Conservation (phyloP, 1,140 invertebrate species). For the Stegodyphus dumicola region DNA sequence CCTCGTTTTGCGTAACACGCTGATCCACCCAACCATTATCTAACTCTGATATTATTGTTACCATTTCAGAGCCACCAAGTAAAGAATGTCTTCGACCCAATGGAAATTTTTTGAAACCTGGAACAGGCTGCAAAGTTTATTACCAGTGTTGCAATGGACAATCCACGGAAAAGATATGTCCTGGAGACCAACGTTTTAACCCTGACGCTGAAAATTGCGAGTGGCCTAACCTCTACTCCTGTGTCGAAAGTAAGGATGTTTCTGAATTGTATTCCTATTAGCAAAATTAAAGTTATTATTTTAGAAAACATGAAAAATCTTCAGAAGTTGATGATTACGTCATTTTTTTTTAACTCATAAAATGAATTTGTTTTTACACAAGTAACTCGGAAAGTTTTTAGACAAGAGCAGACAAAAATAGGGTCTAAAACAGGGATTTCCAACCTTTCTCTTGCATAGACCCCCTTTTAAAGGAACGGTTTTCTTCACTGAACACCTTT, state of each 20-base stretch:
- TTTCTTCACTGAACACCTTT: too few relatives aligned
- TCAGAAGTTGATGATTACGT: too few relatives aligned
- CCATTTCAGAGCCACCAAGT: constrained; percentile 21
- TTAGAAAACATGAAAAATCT: not conserved
- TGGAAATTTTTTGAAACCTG: constrained; percentile 24
- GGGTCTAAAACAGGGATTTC: too few relatives aligned
- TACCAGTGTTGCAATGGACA: constrained; percentile 22
- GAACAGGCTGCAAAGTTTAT: constrained; percentile 16
- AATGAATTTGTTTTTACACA: too few relatives aligned
- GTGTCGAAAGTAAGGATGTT: constrained; percentile 23
- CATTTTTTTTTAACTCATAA: too few relatives aligned
- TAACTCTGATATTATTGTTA: not conserved
- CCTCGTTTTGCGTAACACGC: too few relatives aligned
- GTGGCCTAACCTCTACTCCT: not conserved
- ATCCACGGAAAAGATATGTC: constrained; percentile 19
- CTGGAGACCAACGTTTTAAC: not conserved
- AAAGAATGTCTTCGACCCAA: constrained; percentile 17
- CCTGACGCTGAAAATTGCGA: constrained; percentile 3
- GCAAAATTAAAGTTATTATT: not conserved
- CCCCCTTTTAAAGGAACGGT: too few relatives aligned
- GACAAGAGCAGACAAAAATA: too few relatives aligned
- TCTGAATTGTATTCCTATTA: not conserved
- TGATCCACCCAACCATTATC: too few relatives aligned
- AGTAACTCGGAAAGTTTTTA: too few relatives aligned
- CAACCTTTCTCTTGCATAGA: too few relatives aligned